Percentiles rank a stretch among this genome's conserved stretches.
Evolutionary conservation across 1,140 invertebrate species (phyloP).

Genomic region (Lucilia sericata): DNA sequence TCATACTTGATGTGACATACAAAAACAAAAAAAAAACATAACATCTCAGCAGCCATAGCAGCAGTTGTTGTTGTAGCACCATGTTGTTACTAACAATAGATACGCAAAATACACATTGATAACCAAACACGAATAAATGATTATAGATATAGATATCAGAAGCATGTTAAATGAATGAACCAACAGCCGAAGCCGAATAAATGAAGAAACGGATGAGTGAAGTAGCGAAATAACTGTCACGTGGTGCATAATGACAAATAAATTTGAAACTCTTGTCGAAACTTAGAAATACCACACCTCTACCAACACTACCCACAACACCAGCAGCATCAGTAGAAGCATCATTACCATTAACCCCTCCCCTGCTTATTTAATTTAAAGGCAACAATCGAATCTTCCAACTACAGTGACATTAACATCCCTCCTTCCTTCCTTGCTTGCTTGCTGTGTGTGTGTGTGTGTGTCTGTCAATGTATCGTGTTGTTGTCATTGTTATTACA

Average conservation of each 20-base stretch:
- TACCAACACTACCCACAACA: neutral
- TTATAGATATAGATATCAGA: too few relatives aligned
- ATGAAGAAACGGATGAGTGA: too few relatives aligned
- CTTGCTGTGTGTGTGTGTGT: neutral
- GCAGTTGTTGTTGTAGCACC: neutral
- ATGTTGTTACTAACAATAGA: neutral
- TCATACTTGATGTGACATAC: slow-evolving; percentile 38
- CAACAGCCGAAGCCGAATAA: too few relatives aligned
- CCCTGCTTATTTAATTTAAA: neutral
- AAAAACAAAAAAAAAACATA: neutral
- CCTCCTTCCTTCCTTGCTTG: neutral
- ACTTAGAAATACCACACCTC: slow-evolving; percentile 1
- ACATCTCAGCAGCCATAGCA: neutral
- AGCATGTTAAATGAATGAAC: too few relatives aligned
- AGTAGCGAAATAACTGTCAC: slow-evolving; percentile 25
- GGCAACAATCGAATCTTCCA: too few relatives aligned
- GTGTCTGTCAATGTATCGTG: neutral
- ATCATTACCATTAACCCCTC: neutral
- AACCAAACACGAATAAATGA: too few relatives aligned
- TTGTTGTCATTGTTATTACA: slow-evolving; percentile 23
- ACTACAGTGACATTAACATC: neutral
- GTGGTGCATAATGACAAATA: slow-evolving; percentile 41
- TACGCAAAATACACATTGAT: neutral
- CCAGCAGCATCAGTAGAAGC: neutral
- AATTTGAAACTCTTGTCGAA: slow-evolving; percentile 41